A percentile compares a stretch with the other conserved stretches of the same genome.
Evolutionary conservation across 2,797 vertebrate genomes (phyloP).

Genomic region (Gadopsis bispinosus): DNA sequence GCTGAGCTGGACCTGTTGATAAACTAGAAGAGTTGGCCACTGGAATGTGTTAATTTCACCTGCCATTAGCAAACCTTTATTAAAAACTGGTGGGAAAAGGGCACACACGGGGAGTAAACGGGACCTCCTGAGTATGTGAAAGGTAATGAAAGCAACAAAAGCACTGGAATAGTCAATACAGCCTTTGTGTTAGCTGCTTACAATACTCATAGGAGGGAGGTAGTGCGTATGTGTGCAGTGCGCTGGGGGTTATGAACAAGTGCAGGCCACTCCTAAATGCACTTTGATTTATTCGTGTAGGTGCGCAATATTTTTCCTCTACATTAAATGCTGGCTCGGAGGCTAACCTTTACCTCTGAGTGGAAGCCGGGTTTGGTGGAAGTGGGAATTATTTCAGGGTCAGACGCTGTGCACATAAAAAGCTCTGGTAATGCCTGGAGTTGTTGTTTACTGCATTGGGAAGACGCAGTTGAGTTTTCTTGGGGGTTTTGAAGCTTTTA

Average conservation of each 20-base stretch:
- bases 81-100: conserved; percentile 44
- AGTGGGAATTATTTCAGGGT: conserved; percentile 71
- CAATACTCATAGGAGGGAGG: conserved; percentile 39
- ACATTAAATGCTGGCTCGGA: conserved; percentile 67
- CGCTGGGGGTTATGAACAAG: conserved; percentile 48
- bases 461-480: conserved; percentile 32
- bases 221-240: conserved; percentile 22
- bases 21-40: conserved; percentile 38
- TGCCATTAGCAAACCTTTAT: conserved; percentile 61
- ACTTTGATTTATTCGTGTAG: conserved; percentile 73
- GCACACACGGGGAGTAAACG: conserved; percentile 24
- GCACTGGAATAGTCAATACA: conserved; percentile 52
- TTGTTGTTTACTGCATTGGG: conserved; percentile 54
- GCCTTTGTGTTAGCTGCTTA: conserved; percentile 43
- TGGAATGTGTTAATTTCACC: conserved; percentile 58
- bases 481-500: conserved; percentile 38
- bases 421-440: conserved; percentile 52
- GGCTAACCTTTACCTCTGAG: conserved; percentile 72
- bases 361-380: conserved; percentile 46
- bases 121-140: conserved; percentile 45
- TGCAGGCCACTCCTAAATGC: conserved; percentile 56
- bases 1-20: conserved; percentile 67
- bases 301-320: conserved; percentile 63
- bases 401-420: conserved; percentile 63
- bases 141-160: conserved; percentile 52